Percentiles rank a stretch among this genome's conserved stretches.
phyloP scores from a whole-genome alignment of 2,888 invertebrate species.

The Hydraecia micacea region DNA sequence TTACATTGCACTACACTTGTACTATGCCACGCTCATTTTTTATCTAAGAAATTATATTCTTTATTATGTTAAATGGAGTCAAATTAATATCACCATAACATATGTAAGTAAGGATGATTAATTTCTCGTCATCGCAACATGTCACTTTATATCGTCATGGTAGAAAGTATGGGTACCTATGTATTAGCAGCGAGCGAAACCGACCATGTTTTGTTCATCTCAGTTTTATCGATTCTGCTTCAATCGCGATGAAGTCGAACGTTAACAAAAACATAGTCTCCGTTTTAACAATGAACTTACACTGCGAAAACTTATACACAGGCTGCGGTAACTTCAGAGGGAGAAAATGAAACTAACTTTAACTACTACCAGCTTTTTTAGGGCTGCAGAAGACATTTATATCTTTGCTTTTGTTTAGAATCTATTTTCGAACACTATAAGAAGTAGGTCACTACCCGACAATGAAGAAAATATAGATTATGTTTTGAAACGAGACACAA shows the following conservation, averaged over 20 bases:
- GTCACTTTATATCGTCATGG: constrained; percentile 70
- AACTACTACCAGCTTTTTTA: background rate
- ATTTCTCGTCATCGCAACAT: constrained; percentile 39
- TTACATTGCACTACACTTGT: too few species aligned
- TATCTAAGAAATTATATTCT: background rate
- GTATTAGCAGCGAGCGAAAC: constrained; percentile 79
- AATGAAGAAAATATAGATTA: constrained; percentile 15
- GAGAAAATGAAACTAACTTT: constrained; percentile 28
- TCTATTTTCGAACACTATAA: constrained; percentile 13
- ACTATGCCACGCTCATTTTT: background rate
- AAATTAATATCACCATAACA: background rate
- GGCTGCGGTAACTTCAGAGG: constrained; percentile 64
- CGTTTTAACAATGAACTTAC: constrained; percentile 83
- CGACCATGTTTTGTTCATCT: constrained; percentile 77
- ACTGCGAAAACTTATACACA: constrained; percentile 71
- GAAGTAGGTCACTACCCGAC: constrained; percentile 17
- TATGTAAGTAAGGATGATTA: background rate
- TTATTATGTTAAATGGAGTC: background rate
- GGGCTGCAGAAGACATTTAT: too few species aligned
- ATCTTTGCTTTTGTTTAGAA: constrained; percentile 6
- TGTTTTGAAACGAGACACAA: constrained; percentile 24
- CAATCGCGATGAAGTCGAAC: constrained; percentile 77
- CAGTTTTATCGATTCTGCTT: constrained; percentile 75
- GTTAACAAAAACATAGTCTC: constrained; percentile 75
- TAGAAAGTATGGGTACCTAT: constrained; percentile 71